Percentiles rank a stretch among this genome's conserved stretches.
Evolutionary conservation across 2,888 invertebrate species (phyloP).

Genomic region (Xiphydria camelus): DNA sequence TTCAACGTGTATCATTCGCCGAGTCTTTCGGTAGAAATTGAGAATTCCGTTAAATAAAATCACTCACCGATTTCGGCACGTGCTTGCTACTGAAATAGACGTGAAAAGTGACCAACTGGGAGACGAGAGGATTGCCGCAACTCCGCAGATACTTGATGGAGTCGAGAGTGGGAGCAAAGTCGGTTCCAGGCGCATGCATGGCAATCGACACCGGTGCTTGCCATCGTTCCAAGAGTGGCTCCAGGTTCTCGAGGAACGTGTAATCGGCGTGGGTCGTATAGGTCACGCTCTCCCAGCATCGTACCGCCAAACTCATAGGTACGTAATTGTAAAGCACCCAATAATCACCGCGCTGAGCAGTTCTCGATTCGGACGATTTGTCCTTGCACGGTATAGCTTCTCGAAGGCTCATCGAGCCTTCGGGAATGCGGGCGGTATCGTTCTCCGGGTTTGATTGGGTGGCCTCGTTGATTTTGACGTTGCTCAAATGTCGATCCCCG

Average conservation of each 20-base stretch:
- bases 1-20: too few species aligned
- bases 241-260: slow-evolving; percentile 87
- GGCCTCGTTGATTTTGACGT: too few species aligned
- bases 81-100: slow-evolving; percentile 86
- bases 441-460: background rate
- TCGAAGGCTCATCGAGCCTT: slow-evolving; percentile 49
- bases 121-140: slow-evolving; percentile 74
- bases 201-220: slow-evolving; percentile 85
- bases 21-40: too few species aligned
- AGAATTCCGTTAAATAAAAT: background rate
- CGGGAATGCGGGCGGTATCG: background rate
- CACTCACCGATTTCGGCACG: slow-evolving; percentile 70
- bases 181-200: slow-evolving; percentile 84
- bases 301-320: slow-evolving; percentile 66
- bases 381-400: slow-evolving; percentile 68
- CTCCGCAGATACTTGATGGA: slow-evolving; percentile 80
- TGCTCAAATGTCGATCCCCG: too few species aligned
- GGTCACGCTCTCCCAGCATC: slow-evolving; percentile 84
- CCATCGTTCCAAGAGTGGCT: slow-evolving; percentile 84
- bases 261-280: slow-evolving; percentile 92
- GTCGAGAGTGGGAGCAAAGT: slow-evolving; percentile 76
- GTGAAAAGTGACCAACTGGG: slow-evolving; percentile 84
- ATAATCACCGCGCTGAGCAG: slow-evolving; percentile 76
- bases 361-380: slow-evolving; percentile 64
- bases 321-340: slow-evolving; percentile 90